Evolutionary conservation across 2,113 vertebrate species (phyloP), one percentile per base, ranked within the genome.

Genomic region (Fregata magnificens): DNA sequence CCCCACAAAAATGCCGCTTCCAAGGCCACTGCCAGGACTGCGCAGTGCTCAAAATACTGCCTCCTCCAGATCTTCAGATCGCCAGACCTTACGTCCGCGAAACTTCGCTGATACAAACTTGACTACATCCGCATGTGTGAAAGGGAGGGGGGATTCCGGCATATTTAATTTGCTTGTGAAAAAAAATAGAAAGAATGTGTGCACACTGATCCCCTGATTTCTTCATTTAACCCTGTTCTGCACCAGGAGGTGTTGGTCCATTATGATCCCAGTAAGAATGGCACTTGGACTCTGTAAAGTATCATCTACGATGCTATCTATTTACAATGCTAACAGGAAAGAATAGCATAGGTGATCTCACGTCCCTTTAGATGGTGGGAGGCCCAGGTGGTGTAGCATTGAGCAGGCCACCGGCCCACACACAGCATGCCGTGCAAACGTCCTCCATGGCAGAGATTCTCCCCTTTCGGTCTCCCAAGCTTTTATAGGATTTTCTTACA

Each of bases 121-220:
- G 55, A 38, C 65, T 26, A 15, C 44, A 55, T n/a, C 50, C n/a
- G 13, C 3, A 6, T 26, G 11, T 11, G 14, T 26, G 79, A 72
- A 70, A 49, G 11, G 7, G 17, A 8, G 9, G 12, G 29, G 22
- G 5, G 12, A 28, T 42, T 66, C 55, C 61, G n/a, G 29, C 52
- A 8, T 40, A 12, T 66, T 38, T n/a, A 9, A 42, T 56, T 71
- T 28, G 22, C 69, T 32, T n/a, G 45, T 61, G 45, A 4, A 25
- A 32, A 70, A 20, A 0, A 34, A 6, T 1, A 18, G 28, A 16
- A 44, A 14, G 40, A 7, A 7, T 0, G 13, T 32, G 38, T 2
- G 0, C 15, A 9, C 4, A 22, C 19, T 0, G 0, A 16, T 50
- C 14, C 11, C 44, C 32, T 28, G 10, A n/a, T 45, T 38, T 77